Evolutionary conservation across 2,888 invertebrate genomes (phyloP).

Genomic region (Ophion ellenae): DNA sequence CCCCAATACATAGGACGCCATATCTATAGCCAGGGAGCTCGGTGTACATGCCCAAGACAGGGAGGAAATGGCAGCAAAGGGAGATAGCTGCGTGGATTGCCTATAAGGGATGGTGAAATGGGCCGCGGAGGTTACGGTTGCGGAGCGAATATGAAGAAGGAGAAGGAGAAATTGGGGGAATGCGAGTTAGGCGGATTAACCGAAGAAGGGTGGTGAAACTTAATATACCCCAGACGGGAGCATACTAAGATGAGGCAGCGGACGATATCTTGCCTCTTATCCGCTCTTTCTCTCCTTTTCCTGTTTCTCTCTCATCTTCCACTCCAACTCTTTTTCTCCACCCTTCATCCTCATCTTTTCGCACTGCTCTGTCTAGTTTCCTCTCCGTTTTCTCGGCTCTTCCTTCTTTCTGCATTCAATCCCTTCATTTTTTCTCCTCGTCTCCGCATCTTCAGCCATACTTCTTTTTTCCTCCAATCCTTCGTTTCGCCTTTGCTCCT

Average conservation of each 20-base stretch:
- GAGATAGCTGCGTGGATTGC: conserved; percentile 52
- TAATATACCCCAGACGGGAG: conserved; percentile 66
- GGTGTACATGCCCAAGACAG: conserved; percentile 26
- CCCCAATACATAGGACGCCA: neutral
- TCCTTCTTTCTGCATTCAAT: neutral
- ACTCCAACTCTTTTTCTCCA: neutral
- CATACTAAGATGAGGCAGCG: conserved; percentile 62
- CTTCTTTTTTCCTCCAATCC: neutral
- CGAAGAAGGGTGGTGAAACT: conserved; percentile 66
- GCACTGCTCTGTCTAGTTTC: no score
- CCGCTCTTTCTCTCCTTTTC: neutral
- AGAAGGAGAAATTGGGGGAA: conserved; percentile 50
- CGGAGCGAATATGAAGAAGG: conserved; percentile 43
- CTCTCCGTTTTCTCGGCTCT: neutral
- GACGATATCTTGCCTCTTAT: conserved; percentile 61
- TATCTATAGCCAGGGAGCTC: neutral
- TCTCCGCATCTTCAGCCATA: neutral
- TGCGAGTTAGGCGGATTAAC: conserved; percentile 66
- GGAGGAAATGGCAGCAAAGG: conserved; percentile 40
- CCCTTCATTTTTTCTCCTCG: neutral
- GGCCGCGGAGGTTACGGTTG: conserved; percentile 53
- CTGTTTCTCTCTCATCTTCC: neutral
- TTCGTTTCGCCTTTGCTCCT: neutral
- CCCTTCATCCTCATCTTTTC: neutral
- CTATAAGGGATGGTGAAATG: conserved; percentile 58